Conservation (phyloP, 1,140 invertebrate genomes). For the Polypedilum pembai region DNA sequence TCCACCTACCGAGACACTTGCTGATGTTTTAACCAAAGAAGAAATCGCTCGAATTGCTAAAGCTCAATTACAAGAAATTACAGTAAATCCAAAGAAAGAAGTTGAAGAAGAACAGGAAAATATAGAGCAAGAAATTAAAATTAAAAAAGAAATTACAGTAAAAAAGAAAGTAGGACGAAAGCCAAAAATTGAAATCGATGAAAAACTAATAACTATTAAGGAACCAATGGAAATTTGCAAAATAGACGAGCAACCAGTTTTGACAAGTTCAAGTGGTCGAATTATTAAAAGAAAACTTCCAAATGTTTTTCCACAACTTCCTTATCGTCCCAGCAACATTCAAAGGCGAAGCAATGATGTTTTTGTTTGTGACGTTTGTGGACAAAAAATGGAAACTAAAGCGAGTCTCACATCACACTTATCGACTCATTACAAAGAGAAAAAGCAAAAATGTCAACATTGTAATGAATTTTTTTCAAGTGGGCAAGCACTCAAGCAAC, state of each 20-base stretch:
- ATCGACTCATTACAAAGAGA: background rate
- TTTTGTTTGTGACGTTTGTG: background rate
- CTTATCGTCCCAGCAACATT: background rate
- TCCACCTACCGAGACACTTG: background rate
- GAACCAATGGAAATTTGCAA: background rate
- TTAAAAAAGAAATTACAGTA: background rate
- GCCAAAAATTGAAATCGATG: background rate
- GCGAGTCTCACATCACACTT: background rate
- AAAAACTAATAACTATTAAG: background rate
- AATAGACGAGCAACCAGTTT: background rate
- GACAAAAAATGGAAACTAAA: background rate
- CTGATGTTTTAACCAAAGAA: background rate
- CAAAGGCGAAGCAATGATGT: background rate
- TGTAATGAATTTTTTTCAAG: background rate
- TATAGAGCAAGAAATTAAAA: background rate
- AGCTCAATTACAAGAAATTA: background rate
- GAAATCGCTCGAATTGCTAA: background rate
- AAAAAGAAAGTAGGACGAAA: background rate
- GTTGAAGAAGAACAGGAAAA: background rate
- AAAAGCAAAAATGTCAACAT: background rate
- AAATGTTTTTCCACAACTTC: background rate
- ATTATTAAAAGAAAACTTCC: slow-evolving; percentile 22
- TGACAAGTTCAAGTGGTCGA: background rate
- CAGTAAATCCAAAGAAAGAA: slow-evolving; percentile 4
- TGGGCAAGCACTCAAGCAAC: background rate